These are phyloP conservation scores for Pomatorhinus ruficollis DNA, from an alignment of 2,113 vertebrate genomes.

Conservation along the genomic window DNA sequence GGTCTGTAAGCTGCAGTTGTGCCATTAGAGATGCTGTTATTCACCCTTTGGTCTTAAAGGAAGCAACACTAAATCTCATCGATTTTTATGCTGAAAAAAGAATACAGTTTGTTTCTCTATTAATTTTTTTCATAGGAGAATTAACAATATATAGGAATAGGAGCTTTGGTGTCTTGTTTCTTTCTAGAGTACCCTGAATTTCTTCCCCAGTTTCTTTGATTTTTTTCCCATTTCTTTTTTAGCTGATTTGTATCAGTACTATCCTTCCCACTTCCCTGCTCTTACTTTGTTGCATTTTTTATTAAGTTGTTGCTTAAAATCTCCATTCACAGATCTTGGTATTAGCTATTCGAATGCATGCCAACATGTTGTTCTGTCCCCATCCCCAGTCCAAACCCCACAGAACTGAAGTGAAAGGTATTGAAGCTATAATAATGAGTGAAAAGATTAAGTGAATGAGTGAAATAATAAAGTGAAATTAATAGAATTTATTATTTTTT, in stretches of 20 bases:
- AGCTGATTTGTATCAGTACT: not conserved
- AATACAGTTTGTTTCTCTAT: not conserved
- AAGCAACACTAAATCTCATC: not conserved
- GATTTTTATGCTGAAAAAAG: not conserved
- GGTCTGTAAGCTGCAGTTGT: not conserved
- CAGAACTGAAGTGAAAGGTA: not conserved
- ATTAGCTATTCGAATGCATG: not conserved
- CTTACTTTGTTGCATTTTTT: not conserved
- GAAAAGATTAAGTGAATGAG: not conserved
- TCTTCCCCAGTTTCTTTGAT: not conserved
- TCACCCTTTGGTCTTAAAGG: not conserved
- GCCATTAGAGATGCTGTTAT: not conserved
- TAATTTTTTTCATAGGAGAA: not conserved
- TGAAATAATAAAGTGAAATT: not conserved
- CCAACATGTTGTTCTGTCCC: rapidly evolving
- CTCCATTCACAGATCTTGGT: not conserved
- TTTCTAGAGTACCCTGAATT: not conserved
- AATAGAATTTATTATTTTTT: not conserved
- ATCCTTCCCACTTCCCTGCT: not conserved
- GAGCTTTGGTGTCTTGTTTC: not conserved
- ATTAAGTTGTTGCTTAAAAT: not conserved
- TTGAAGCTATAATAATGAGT: not conserved
- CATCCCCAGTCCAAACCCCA: not conserved
- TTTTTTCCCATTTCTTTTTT: not conserved
- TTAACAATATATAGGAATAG: not conserved